Base-by-base conservation (phyloP, 2,888 invertebrate species). In the Cynaeus angustus region DNA sequence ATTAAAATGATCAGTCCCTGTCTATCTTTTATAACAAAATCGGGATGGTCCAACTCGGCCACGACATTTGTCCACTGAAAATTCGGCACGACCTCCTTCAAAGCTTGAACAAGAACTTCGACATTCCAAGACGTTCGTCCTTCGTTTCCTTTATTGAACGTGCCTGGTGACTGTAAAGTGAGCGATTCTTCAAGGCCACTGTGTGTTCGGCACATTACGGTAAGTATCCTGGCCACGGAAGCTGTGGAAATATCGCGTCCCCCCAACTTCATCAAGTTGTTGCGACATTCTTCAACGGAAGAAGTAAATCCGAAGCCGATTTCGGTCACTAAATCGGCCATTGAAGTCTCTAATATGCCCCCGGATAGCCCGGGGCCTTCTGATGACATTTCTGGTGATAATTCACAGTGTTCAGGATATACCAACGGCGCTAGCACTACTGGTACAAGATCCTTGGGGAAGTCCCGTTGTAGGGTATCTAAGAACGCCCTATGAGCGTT, bases 51-150 rank as follows among this genome's bases (percentile, higher is more conserved):
- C 38, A 99, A 86, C 85, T 97, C 96, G 71, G 91, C 86, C 74
- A 98, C 92, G 0, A 99, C 96, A 81, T 97, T 97, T 81, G 93
- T 94, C 98, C 98, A 98, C 78, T 93, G 92, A 69, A 98, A 85
- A 80, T 91, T 93, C 0, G 95, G 92, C 74, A 94, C 93, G 74
- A 95, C 87, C 83, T 98, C 97, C 83, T 96, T 95, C 21, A 97
- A 86, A n/a, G 95, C 92, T 83, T 95, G 94, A 41, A 97, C 93
- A 82, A 98, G 97, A 62, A 96, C 91, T 81, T 98, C 98, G 8
- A 96, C 91, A 84, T 97, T 97, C 98, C 98, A 99, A 2, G 93
- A 89, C 41, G 82, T 90, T 83, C 85, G 88, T 80, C 80, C 77
- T 46, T 83, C 83, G 10, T 76, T 69, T 16, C 75, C 75, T 72